A percentile compares a stretch with the other conserved stretches of the same genome.
phyloP scores from a whole-genome alignment of 2,888 invertebrate genomes.

The Aleiodes testaceus region DNA sequence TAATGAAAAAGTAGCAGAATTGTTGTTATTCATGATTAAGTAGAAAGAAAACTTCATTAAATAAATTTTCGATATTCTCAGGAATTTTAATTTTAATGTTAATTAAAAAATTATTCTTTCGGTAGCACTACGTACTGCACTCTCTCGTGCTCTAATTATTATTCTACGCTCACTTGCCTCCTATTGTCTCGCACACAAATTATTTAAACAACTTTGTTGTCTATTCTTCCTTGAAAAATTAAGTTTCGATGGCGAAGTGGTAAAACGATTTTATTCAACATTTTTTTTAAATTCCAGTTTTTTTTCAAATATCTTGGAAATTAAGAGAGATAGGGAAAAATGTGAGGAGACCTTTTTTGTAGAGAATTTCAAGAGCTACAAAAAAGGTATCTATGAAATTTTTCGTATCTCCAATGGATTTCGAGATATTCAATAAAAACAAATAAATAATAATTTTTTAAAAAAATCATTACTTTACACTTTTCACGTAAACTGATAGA shows the following conservation, averaged over 20 bases:
- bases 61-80: neutral
- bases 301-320: too few relatives aligned
- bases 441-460: too few relatives aligned
- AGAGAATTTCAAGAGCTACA: too few relatives aligned
- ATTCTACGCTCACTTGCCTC: conserved; percentile 39
- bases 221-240: neutral
- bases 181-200: conserved; percentile 17
- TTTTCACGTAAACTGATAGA: conserved; percentile 42
- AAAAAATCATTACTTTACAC: conserved; percentile 34
- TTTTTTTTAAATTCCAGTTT: neutral
- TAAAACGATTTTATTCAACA: conserved; percentile 7
- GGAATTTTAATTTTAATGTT: neutral
- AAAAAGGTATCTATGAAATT: too few relatives aligned
- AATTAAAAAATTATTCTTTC: conserved; percentile 29
- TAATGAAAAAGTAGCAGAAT: conserved; percentile 10
- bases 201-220: conserved; percentile 14
- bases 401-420: too few relatives aligned
- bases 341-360: too few relatives aligned
- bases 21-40: neutral
- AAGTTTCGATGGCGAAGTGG: too few relatives aligned
- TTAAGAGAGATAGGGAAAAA: too few relatives aligned
- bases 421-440: neutral
- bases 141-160: conserved; percentile 31
- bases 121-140: conserved; percentile 38
- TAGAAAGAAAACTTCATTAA: conserved; percentile 7